Evolutionary conservation across 2,113 vertebrate genomes (phyloP), one percentile per base, ranked within the genome.

Genomic region (Candoia aspera): DNA sequence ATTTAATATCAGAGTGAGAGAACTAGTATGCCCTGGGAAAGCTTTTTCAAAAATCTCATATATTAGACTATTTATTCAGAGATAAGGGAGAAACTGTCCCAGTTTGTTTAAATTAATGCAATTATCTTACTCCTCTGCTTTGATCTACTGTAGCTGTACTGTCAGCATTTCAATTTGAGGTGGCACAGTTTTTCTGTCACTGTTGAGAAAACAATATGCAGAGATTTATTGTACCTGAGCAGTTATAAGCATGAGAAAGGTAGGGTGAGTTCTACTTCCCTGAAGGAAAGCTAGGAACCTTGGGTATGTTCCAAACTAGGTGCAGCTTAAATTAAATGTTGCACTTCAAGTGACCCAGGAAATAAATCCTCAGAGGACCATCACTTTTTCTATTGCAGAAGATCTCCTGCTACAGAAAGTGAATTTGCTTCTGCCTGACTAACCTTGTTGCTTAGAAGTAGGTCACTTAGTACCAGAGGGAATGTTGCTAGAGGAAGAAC

Each of bases 111-210:
- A 87, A 86, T 91, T 87, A 55, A 91, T 87, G 64, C 42, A 92
- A 23, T 92, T 46, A 58, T 49, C 64, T 21, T 49, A 49, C 23
- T 83, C 46, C 37, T 92, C 15, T 49, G 37, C 91, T 29, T 92
- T 92, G 91, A 92, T 91, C 15, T 87, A n/a, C n/a, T n/a, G n/a
- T n/a, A 91, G 62, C 85, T n/a, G 85, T 26, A 60, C 85, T 87
- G 62, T 58, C 85, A 87, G 26, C 23, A 37, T 21, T 46, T 79
- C 62, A 73, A 23, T 53, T 73, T n/a, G 9, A 58, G 26, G 24
- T 79, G 26, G 29, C 86, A 87, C 15, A n/a, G 64, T 24, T 58
- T 87, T 88, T 23, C 33, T 58, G 2, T 49, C 85, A 87, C 29
- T 64, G 10, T 46, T 33, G 84, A 54, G 84, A 55, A 53, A 46